Evolutionary conservation across 2,888 invertebrate genomes (phyloP), one percentile per base, ranked within the genome.

Genomic region (Drosophila pullipes): DNA sequence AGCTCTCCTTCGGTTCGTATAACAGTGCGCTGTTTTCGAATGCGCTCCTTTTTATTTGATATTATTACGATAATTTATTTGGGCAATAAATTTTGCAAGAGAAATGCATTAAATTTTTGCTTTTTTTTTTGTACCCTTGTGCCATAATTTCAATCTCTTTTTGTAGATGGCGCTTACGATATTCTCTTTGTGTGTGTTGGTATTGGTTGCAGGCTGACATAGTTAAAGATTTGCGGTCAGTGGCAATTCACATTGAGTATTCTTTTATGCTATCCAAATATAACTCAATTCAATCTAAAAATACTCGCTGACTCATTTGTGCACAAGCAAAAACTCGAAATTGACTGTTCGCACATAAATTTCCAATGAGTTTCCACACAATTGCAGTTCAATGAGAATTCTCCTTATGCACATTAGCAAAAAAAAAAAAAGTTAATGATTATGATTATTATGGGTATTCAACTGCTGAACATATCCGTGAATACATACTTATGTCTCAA

Each of bases 51-150:
- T 83, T 85, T 86, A 85, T 85, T 82, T 90, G 85, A 89, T 88
- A 88, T 88, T 91, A 89, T 90, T 91, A 87, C 90, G 86, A 91
- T 91, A 91, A 91, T 91, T 91, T 91, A 91, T 91, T 86, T 89
- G 81, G 77, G 84, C 81, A 90, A 91, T 91, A 91, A 91, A 91
- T 91, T 92, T 90, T 82, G 84, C 83, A 80, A 83, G 85, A 87
- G 82, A 91, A 91, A 92, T 91, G 92, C 91, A 91, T 92, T 92
- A 91, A 83, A 90, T 83, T 86, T 75, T 31, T 31, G 31, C 7
- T 30, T 71, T 62, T 59, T 50, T 28, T 50, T 55, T 57, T 57
- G 41, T 69, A 71, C 70, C 78, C 70, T 69, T 66, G 58, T 84
- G 75, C 85, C 85, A 86, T 83, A 86, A 86, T 85, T 86, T 86